Evolutionary conservation across 2,888 invertebrate species (phyloP), one percentile per base, ranked within the genome.

Genomic region (Parnassius apollo): DNA sequence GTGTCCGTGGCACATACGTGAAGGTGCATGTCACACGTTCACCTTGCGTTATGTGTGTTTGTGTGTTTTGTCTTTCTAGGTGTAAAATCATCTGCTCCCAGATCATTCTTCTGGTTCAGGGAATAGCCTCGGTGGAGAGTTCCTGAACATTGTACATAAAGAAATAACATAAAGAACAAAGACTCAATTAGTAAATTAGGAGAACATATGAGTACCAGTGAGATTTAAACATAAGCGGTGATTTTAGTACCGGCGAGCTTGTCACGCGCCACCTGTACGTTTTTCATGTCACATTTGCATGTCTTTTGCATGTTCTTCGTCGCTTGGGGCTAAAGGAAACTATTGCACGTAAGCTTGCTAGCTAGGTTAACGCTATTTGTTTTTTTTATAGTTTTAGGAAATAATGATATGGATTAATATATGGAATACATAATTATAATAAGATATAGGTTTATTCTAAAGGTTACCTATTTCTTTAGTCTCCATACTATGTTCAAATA

Each of bases 81-180:
- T 91, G 77, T 91, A 86, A 91, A 91, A 90, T 88, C 91, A 91
- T 88, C 91, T 84, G 91, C 88, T 81, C 91, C 91, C 83, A 86
- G 91, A 84, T 91, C 91, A 79, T 91, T 91, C 91, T 91, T 91
- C 91, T 91, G 91, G 91, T 91, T 91, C 91, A 91, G 91, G 88
- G 89, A 91, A 86, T 91, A 91, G 81, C 83, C 83, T 80, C 82
- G 81, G 74, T 78, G 87, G 78, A 83, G 85, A 80, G 85, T 83
- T 88, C 88, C 89, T 87, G 89, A 86, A 81, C 75, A 71, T 85
- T 91, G 89, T 91, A 90, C 74, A 91, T 91, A 91, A 77, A 88
- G 61, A 78, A 77, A 62, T 55, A 81, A 83, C 49, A 13, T 86
- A 88, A 85, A 85, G 86, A 89, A 87, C 85, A 91, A 91, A 91